Conservation (phyloP, 2,888 invertebrate genomes). For the Polia nebulosa region DNA sequence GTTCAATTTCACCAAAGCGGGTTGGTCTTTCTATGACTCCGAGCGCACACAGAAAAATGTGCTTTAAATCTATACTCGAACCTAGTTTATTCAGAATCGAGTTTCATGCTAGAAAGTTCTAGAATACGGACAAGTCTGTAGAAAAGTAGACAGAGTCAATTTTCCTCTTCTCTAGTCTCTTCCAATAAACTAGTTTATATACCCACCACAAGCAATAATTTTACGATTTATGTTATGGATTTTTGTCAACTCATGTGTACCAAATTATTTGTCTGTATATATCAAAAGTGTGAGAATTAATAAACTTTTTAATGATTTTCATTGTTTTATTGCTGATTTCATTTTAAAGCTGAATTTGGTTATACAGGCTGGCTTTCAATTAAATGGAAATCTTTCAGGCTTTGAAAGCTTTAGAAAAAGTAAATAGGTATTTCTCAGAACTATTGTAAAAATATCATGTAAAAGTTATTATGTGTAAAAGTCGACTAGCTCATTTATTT, state of each 20-base stretch:
- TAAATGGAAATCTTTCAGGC: not conserved
- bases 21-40: no score
- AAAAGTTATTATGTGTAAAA: not conserved
- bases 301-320: conserved; percentile 34
- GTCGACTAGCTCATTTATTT: no score
- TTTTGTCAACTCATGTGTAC: conserved; percentile 5
- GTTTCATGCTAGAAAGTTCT: not conserved
- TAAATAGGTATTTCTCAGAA: not conserved
- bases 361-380: not conserved
- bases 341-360: not conserved
- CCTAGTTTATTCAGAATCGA: not conserved
- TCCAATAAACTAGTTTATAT: conserved; percentile 4
- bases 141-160: not conserved
- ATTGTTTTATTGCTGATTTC: conserved; percentile 1
- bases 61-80: no score
- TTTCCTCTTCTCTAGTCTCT: conserved; percentile 33
- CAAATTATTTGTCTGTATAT: conserved; percentile 38
- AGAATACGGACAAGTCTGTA: not conserved
- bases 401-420: not conserved
- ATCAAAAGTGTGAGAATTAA: conserved; percentile 21
- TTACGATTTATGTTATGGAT: conserved; percentile 14
- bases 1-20: no score
- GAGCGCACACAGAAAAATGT: no score
- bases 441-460: not conserved
- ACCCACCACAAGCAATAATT: conserved; percentile 3